Evolutionary conservation across 2,888 invertebrate species (phyloP).

Genomic region (Rhingia campestris): DNA sequence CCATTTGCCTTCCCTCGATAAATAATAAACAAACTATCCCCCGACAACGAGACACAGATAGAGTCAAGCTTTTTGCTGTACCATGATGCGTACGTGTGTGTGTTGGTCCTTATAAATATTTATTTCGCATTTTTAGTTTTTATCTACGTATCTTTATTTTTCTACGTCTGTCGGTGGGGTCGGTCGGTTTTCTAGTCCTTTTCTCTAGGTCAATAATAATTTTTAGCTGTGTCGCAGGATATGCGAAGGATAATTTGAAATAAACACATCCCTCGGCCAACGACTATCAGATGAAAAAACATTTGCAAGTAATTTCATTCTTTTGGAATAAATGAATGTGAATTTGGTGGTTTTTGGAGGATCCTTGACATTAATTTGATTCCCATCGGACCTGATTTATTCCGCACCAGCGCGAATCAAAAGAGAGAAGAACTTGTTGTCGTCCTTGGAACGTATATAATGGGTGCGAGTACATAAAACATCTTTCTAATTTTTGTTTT

Average conservation of each 20-base stretch:
- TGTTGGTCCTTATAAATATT: slow-evolving; percentile 61
- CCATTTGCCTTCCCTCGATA: slow-evolving; percentile 51
- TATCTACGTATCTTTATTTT: slow-evolving; percentile 5
- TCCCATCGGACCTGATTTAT: slow-evolving; percentile 63
- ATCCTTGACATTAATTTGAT: slow-evolving; percentile 65
- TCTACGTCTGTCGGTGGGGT: neutral
- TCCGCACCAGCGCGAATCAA: slow-evolving; percentile 51
- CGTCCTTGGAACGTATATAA: slow-evolving; percentile 1
- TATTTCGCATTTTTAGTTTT: slow-evolving; percentile 66
- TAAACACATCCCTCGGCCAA: slow-evolving; percentile 44
- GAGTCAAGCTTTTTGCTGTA: slow-evolving; percentile 21
- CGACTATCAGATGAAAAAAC: slow-evolving; percentile 10
- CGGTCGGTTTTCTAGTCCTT: neutral
- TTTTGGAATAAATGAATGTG: slow-evolving; percentile 61
- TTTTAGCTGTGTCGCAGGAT: slow-evolving; percentile 29
- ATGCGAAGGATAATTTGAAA: slow-evolving; percentile 53
- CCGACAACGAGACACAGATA: slow-evolving; percentile 11
- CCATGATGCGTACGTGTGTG: neutral
- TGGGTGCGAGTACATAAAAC: neutral
- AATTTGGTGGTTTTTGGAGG: slow-evolving; percentile 54
- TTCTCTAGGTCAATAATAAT: slow-evolving; percentile 46
- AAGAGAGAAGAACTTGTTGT: neutral
- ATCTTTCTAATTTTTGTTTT: slow-evolving; percentile 15
- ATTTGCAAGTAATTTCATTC: slow-evolving; percentile 44
- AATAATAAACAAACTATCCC: slow-evolving; percentile 56